Percentiles rank a stretch among this genome's conserved stretches.
phyloP scores from a whole-genome alignment of 2,888 invertebrate species.

The Diarsia rubi region DNA sequence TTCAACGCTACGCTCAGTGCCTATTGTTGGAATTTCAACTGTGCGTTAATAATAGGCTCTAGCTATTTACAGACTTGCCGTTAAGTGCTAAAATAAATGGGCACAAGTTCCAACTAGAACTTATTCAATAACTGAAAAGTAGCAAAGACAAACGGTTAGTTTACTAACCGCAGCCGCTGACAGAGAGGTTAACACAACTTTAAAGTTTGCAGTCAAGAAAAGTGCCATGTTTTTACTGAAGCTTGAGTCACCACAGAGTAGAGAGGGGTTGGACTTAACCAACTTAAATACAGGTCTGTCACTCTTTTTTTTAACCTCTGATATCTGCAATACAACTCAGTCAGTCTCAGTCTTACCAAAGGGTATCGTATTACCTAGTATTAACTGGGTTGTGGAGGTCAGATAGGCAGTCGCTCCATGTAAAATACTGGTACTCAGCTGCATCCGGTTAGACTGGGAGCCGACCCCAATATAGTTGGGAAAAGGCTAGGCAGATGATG shows the following conservation, averaged over 20 bases:
- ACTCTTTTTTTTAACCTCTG: neutral
- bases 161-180: constrained; percentile 5
- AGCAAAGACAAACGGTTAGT: constrained; percentile 9
- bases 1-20: neutral
- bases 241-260: constrained; percentile 33
- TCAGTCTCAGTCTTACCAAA: no score
- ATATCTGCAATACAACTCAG: neutral
- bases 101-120: neutral
- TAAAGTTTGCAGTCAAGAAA: constrained; percentile 29
- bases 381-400: no score
- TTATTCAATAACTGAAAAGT: neutral
- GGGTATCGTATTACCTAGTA: no score
- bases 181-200: constrained; percentile 35
- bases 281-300: constrained; percentile 48
- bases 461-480: no score
- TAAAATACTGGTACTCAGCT: no score
- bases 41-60: neutral
- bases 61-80: neutral
- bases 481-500: no score
- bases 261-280: constrained; percentile 12
- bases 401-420: no score
- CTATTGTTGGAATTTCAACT: neutral
- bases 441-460: no score
- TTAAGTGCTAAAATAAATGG: neutral
- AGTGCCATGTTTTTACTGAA: constrained; percentile 34